A percentile compares a stretch with the other conserved stretches of the same genome.
Conservation (phyloP, 1,140 invertebrate species). For the Diabrotica virgifera region DNA sequence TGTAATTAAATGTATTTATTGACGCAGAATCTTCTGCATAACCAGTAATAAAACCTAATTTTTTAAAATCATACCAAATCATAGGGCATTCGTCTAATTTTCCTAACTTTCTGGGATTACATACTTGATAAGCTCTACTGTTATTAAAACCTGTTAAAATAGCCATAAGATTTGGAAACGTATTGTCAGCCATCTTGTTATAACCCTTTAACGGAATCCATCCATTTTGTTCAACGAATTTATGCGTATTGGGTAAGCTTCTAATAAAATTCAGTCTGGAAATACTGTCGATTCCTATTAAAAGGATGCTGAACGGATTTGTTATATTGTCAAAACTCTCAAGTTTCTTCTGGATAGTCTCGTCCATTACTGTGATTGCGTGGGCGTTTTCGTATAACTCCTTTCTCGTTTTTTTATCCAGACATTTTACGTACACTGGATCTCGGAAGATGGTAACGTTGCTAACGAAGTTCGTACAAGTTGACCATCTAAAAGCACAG, state of each 20-base stretch:
- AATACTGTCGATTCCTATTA: constrained; percentile 79
- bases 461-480: constrained; percentile 48
- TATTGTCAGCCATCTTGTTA: constrained; percentile 73
- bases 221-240: constrained; percentile 54
- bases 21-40: constrained; percentile 61
- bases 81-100: constrained; percentile 59
- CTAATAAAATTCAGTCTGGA: constrained; percentile 73
- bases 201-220: constrained; percentile 60
- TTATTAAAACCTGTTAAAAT: constrained; percentile 60
- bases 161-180: constrained; percentile 79
- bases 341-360: constrained; percentile 20
- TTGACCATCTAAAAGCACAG: constrained; percentile 42
- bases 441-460: constrained; percentile 47
- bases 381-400: constrained; percentile 55
- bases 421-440: constrained; percentile 50
- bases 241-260: constrained; percentile 70
- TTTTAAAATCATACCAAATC: constrained; percentile 60
- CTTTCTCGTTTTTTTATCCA: constrained; percentile 30
- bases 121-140: constrained; percentile 51
- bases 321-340: constrained; percentile 16
- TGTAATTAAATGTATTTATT: constrained; percentile 64
- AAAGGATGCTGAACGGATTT: constrained; percentile 58
- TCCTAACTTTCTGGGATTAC: constrained; percentile 51
- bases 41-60: constrained; percentile 60
- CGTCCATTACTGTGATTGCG: constrained; percentile 43